Conservation (phyloP, 2,113 vertebrate genomes). For the Poecilia latipinna region DNA sequence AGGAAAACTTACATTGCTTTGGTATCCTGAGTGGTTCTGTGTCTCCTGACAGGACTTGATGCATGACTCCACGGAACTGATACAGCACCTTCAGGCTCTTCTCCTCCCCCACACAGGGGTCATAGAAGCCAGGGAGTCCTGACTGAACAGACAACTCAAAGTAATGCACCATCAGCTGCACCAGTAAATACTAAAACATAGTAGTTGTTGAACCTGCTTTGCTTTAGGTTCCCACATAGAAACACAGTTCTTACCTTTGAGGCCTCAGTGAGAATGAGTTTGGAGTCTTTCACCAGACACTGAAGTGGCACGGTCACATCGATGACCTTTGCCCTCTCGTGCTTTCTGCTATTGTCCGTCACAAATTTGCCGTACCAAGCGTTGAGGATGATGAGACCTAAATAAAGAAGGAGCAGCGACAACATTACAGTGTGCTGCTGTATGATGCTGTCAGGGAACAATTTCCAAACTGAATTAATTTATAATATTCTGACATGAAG, state of each 20-base stretch:
- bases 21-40: slow-evolving; percentile 96
- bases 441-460: neutral
- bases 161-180: slow-evolving; percentile 1
- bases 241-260: slow-evolving; percentile 84
- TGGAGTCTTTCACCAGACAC: slow-evolving; percentile 98
- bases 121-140: slow-evolving; percentile 97
- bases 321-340: slow-evolving; percentile 94
- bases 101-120: slow-evolving; percentile 96
- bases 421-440: neutral
- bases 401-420: slow-evolving; percentile 6
- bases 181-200: neutral
- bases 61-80: slow-evolving; percentile 96
- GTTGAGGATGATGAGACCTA: slow-evolving; percentile 95
- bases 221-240: neutral
- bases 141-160: slow-evolving; percentile 76
- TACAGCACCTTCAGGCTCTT: slow-evolving; percentile 98
- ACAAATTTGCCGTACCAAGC: slow-evolving; percentile 99
- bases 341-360: slow-evolving; percentile 91
- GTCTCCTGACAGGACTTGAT: slow-evolving; percentile 94
- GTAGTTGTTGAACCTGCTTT: neutral
- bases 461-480: neutral
- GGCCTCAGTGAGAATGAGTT: slow-evolving; percentile 96
- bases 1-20: slow-evolving; percentile 92
- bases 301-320: slow-evolving; percentile 96
- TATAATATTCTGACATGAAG: neutral